Evolutionary conservation across 2,888 invertebrate genomes (phyloP), one percentile per base, ranked within the genome.

Genomic region (Crocallis elinguaria): DNA sequence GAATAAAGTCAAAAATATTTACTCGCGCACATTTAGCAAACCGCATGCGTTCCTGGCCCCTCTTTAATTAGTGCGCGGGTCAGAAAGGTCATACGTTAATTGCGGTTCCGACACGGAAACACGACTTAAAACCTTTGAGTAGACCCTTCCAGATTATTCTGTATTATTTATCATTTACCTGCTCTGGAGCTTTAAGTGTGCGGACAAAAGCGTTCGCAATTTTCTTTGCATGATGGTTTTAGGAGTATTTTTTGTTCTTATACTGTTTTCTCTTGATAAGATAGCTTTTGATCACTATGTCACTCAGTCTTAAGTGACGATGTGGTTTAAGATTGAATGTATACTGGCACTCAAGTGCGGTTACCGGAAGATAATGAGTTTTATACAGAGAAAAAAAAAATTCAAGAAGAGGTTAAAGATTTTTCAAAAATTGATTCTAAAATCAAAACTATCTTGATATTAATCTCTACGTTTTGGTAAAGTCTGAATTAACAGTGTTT

Each of bases 41-140:
- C 62, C 62, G 54, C 62, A 55, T 52, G 60, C 64, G 62, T 62
- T 62, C 56, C 45, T 54, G 29, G 57, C 57, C 63, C 69, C 67
- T 67, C 70, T 73, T 73, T 79, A 81, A 81, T 82, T 77, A 77
- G 71, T 75, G 70, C 67, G 60, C 72, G 60, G 61, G 48, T 49
- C 56, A 62, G 69, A 71, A 74, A 77, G 74, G 73, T 70, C 71
- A 73, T 73, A 70, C 71, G 77, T 75, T 79, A 82, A 82, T 83
- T 82, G 80, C 74, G 76, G 79, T 72, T 73, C 70, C 64, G 68
- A 73, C 77, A 74, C 70, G 75, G 73, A 76, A 76, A 67, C 75
- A 73, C 73, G 77, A 75, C 73, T 75, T 72, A 71, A 67, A 76
- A 72, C 76, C 71, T 70, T 71, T 67, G 70, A 66, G 66, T 63